Base-by-base conservation (phyloP, 2,888 invertebrate species). In the Drosophila cognata region DNA sequence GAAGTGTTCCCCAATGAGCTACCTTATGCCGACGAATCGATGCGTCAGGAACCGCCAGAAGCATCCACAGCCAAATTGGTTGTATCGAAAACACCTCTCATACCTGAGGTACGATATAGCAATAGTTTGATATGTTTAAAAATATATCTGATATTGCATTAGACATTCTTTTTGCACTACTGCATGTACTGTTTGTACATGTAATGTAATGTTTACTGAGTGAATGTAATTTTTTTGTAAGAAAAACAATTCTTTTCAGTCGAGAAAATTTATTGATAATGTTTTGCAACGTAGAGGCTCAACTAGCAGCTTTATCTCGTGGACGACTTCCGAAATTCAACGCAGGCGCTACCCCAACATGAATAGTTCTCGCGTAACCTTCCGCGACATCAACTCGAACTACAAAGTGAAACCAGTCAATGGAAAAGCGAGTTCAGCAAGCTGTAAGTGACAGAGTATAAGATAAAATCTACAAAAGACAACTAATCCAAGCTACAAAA, bases 1-100 rank as follows among this genome's bases (percentile, higher is more conserved):
- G 96, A 97, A 91, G 95, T 97, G 73, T 96, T 97, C 90, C 97
- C 97, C 0, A 94, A 95, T 18, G 97, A 97, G 92, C 92, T 98
- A 79, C 97, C 97, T 0, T 97, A 97, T 93, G 94, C 97, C 86
- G 95, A 97, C 0, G 95, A 96, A 91, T 95, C 95, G 61, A 96
- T 96, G 84, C 94, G 97, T 16, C 96, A 96, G 84, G 96, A 96
- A 63, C 97, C 97, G 80, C 98, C 98, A 0, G 94, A 96, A 85
- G 96, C 97, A 2, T 98, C 98, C 1, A 97, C 97, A 0, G 96
- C 97, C 8, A 95, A 95, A 72, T 96, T 97, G 16, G 1, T 56
- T 10, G 13, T 11, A 1, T 35, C 62, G 8, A 21, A 36, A 55
- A 10, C 33, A 52, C 56, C 35, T 36, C 7, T 25, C 8, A 10